Base-by-base conservation (phyloP, 2,113 vertebrate genomes). In the Onychostoma macrolepis region DNA sequence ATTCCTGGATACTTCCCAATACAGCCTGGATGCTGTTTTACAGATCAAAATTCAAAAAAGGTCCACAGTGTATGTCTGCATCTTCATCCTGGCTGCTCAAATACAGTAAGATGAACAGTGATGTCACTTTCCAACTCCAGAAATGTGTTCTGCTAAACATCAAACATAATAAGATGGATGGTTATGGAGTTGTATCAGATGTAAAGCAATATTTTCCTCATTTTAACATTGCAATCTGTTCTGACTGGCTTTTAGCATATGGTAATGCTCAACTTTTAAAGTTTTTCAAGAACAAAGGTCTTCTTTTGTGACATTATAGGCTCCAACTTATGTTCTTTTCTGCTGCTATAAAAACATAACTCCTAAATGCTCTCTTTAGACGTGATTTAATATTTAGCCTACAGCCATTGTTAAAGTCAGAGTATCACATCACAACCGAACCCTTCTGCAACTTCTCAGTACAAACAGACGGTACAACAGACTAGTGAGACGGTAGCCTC, bases 341-440 rank as follows among this genome's bases (percentile, higher is more conserved):
- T 71, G 63, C 41, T 33, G 24, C 80, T 45, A 45, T 45, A 30
- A 82, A 80, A 67, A 41, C 72, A 81, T 21, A 82, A 69, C 53
- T 61, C 24, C 21, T 41, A 38, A 41, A 50, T 43, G 3, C 80
- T 48, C 63, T 48, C 28, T 69, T 43, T 36, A 83, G 19, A 83
- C 43, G 71, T 67, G 80, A 83, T 83, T 83, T 83, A 71, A 71
- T 71, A 43, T 33, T 83, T 83, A 83, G 63, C 63, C 80, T 30
- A 30, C 26, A 71, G 43, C 28, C 80, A 53, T 48, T 71, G 80
- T 69, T 45, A 33, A 45, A 83, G 80, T 33, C 80, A 83, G 80
- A 71, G 80, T 50, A 50, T 50, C 80, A 83, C 48, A 30, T 83
- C 80, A 67, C 80, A 50, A 48, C 26, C 19, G 45, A 48, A 83